Percentiles rank a stretch among this genome's conserved stretches.
Evolutionary conservation across 2,888 invertebrate genomes (phyloP).

Genomic region (Linnaemya vulpina): DNA sequence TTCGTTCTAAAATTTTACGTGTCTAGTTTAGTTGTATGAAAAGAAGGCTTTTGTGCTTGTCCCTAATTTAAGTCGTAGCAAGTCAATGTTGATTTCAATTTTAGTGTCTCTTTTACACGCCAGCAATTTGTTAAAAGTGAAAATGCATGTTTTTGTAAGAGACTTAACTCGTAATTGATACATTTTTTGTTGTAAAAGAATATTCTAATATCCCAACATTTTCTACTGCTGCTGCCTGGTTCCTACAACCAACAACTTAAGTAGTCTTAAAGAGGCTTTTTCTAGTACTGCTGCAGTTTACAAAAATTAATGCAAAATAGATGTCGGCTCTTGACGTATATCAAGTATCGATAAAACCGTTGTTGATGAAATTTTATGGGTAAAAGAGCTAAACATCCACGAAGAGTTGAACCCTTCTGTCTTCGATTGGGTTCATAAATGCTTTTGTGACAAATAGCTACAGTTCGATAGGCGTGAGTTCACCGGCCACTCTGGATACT

Average conservation of each 20-base stretch:
- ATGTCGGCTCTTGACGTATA: too few species aligned
- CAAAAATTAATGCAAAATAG: too few species aligned
- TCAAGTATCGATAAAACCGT: too few species aligned
- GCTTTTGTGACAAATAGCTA: too few species aligned
- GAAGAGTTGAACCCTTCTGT: too few species aligned
- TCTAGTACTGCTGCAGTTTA: background rate
- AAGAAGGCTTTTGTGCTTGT: slow-evolving; percentile 67
- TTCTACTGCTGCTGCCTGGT: background rate
- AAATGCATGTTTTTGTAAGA: slow-evolving; percentile 41
- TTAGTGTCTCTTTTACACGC: slow-evolving; percentile 10
- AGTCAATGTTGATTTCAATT: slow-evolving; percentile 8
- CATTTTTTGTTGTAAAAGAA: slow-evolving; percentile 12
- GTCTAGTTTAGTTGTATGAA: slow-evolving; percentile 29
- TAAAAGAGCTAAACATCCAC: too few species aligned
- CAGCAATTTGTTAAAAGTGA: slow-evolving; percentile 10
- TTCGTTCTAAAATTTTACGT: slow-evolving; percentile 20
- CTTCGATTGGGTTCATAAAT: too few species aligned
- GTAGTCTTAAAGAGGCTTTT: background rate
- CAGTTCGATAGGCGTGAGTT: too few species aligned
- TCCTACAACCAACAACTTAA: background rate
- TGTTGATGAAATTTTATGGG: too few species aligned
- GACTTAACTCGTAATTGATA: slow-evolving; percentile 7
- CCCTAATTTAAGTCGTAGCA: slow-evolving; percentile 1
- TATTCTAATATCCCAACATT: slow-evolving; percentile 61
- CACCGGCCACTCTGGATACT: too few species aligned